Percentiles rank a stretch among this genome's conserved stretches.
phyloP scores from a whole-genome alignment of 2,888 invertebrate genomes.

The Sinelater perroti region DNA sequence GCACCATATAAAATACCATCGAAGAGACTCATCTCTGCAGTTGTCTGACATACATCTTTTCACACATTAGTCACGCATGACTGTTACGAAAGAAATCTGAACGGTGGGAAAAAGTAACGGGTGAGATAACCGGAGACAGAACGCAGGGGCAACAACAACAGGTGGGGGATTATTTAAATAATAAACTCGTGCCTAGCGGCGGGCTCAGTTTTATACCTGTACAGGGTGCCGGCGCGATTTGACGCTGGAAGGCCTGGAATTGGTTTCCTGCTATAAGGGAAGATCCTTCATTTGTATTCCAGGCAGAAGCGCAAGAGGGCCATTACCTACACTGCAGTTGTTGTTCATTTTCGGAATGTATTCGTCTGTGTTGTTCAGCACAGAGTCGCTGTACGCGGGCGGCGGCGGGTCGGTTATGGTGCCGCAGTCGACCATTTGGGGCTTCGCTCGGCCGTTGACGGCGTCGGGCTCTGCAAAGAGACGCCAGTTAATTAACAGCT shows the following conservation, averaged over 20 bases:
- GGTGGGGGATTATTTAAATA: neutral
- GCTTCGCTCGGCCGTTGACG: constrained; percentile 45
- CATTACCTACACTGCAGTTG: constrained; percentile 57
- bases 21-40: constrained; percentile 23
- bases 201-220: constrained; percentile 51
- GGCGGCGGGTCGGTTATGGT: constrained; percentile 55
- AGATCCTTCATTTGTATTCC: constrained; percentile 54
- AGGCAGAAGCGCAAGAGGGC: constrained; percentile 53
- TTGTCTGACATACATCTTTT: constrained; percentile 11
- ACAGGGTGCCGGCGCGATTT: constrained; percentile 56
- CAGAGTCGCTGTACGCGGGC: constrained; percentile 46
- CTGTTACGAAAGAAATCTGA: neutral
- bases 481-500: too few relatives aligned
- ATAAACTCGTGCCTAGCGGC: neutral
- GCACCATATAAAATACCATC: constrained; percentile 45
- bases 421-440: constrained; percentile 54
- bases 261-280: constrained; percentile 56
- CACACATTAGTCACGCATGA: constrained; percentile 19
- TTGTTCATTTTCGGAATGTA: constrained; percentile 56
- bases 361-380: constrained; percentile 49
- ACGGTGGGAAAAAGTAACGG: constrained; percentile 10
- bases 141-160: neutral
- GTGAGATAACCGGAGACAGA: neutral
- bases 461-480: constrained; percentile 28
- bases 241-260: constrained; percentile 54